Conservation (phyloP, 2,797 vertebrate genomes). For the Cyprinella venusta region DNA sequence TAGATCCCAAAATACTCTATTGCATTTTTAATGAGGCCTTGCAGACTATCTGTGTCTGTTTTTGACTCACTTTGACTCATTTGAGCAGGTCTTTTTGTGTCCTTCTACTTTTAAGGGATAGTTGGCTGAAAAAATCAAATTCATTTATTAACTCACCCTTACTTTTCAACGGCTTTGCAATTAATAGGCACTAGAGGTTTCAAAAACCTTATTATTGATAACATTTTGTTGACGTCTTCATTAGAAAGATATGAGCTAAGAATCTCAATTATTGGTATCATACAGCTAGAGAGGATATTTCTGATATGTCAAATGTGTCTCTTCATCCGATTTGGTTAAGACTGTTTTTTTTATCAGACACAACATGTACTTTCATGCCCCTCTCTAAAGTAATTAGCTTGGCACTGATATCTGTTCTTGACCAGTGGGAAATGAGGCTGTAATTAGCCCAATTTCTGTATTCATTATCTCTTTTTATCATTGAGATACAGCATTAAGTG, state of each 20-base stretch:
- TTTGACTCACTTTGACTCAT: slow-evolving; percentile 63
- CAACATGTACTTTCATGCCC: slow-evolving; percentile 69
- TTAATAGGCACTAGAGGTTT: background rate
- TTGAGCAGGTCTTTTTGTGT: slow-evolving; percentile 52
- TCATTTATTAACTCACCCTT: background rate
- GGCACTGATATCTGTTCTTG: slow-evolving; percentile 72
- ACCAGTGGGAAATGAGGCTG: slow-evolving; percentile 76
- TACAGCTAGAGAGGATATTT: background rate
- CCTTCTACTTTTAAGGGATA: slow-evolving; percentile 66
- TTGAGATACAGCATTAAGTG: slow-evolving; percentile 65
- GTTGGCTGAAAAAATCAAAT: background rate
- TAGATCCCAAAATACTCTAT: slow-evolving; percentile 74
- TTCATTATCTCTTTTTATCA: slow-evolving; percentile 71
- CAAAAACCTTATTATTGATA: background rate
- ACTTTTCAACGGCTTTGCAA: background rate
- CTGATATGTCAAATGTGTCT: slow-evolving; percentile 1
- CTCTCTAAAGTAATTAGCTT: slow-evolving; percentile 77
- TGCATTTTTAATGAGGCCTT: slow-evolving; percentile 79
- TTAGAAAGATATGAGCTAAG: background rate
- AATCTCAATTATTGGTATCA: background rate
- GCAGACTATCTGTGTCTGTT: slow-evolving; percentile 70
- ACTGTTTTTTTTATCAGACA: slow-evolving; percentile 54
- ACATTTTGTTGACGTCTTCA: background rate
- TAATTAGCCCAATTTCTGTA: slow-evolving; percentile 79
- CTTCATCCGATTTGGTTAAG: slow-evolving; percentile 18